Conservation (phyloP, 2,888 invertebrate species). For the Didymodactylos carnosus region DNA sequence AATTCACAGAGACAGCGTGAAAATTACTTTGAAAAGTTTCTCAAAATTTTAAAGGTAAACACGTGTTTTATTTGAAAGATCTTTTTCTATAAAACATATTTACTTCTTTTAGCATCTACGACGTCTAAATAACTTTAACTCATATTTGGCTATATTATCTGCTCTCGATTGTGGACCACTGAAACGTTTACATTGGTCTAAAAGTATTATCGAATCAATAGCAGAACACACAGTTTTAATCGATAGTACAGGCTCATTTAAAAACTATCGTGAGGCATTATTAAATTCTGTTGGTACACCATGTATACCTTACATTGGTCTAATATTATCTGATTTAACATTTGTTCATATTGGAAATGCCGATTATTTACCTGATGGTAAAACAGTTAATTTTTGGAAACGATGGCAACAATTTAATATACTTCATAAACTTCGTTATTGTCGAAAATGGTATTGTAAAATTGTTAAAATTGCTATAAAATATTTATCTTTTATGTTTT, state of each 20-base stretch:
- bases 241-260: conserved; percentile 89
- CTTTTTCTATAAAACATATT: neutral
- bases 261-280: conserved; percentile 79
- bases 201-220: conserved; percentile 52
- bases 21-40: conserved; percentile 66
- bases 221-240: conserved; percentile 85
- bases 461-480: neutral
- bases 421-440: conserved; percentile 88
- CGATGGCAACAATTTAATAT: conserved; percentile 96
- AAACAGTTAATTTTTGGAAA: conserved; percentile 55
- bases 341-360: conserved; percentile 95
- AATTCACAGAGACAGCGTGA: conserved; percentile 83
- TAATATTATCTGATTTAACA: conserved; percentile 91
- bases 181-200: conserved; percentile 53
- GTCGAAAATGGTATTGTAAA: conserved; percentile 65
- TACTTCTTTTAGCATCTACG: conserved; percentile 47
- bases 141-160: conserved; percentile 79
- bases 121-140: conserved; percentile 94
- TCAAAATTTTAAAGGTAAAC: conserved; percentile 74
- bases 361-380: conserved; percentile 61
- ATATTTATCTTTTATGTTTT: conserved; percentile 22
- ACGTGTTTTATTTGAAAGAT: neutral
- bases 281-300: conserved; percentile 75
- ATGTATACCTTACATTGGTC: conserved; percentile 92
- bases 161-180: conserved; percentile 82